Conservation (phyloP, 2,888 invertebrate species). For the Mythimna ferrago region DNA sequence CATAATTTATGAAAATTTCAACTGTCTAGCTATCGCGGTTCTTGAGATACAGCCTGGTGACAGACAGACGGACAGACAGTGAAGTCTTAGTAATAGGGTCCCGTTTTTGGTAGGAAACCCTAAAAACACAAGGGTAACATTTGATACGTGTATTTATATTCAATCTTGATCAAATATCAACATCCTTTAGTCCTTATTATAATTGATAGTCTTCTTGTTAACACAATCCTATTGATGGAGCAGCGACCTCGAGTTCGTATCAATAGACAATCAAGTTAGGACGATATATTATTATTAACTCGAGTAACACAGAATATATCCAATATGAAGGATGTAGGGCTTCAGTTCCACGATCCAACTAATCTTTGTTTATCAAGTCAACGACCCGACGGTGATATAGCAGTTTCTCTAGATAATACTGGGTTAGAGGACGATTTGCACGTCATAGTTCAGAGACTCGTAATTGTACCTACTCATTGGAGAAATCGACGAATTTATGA, state of each 20-base stretch:
- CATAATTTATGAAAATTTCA: too few relatives aligned
- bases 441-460: too few relatives aligned
- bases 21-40: too few relatives aligned
- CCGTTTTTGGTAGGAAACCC: too few relatives aligned
- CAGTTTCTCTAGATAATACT: not conserved
- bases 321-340: not conserved
- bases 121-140: too few relatives aligned
- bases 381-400: slow-evolving; percentile 2
- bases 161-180: not conserved
- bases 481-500: too few relatives aligned
- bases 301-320: slow-evolving; percentile 1
- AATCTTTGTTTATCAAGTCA: slow-evolving; percentile 19
- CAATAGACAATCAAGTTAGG: slow-evolving; percentile 3
- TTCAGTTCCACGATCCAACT: slow-evolving; percentile 12
- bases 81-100: too few relatives aligned
- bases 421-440: not conserved
- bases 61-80: too few relatives aligned
- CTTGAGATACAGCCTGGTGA: too few relatives aligned
- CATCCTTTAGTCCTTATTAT: not conserved
- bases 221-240: not conserved
- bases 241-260: not conserved
- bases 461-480: too few relatives aligned
- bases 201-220: slow-evolving; percentile 23
- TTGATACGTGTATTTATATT: not conserved
- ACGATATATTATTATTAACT: slow-evolving; percentile 15